phyloP scores from a whole-genome alignment of 2,797 vertebrate species.

The Coilia nasus region DNA sequence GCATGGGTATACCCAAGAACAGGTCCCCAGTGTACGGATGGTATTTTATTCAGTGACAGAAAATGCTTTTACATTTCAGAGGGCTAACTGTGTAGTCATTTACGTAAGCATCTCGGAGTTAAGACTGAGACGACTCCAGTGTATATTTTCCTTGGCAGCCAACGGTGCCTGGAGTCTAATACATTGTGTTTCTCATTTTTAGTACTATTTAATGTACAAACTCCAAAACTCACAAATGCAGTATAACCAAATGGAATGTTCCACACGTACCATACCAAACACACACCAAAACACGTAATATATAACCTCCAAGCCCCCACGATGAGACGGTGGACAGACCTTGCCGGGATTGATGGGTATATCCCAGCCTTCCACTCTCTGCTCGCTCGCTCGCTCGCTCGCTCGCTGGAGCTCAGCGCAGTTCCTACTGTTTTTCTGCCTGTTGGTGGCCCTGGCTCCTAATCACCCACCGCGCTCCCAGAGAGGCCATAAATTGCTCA shows the following conservation, averaged over 20 bases:
- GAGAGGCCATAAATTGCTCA: constrained; percentile 85
- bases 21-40: constrained; percentile 11
- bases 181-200: constrained; percentile 79
- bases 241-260: constrained; percentile 78
- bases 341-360: constrained; percentile 75
- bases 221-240: constrained; percentile 89
- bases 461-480: constrained; percentile 81
- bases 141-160: constrained; percentile 87
- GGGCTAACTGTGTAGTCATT: constrained; percentile 75
- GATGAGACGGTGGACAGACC: constrained; percentile 84
- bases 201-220: constrained; percentile 82
- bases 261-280: constrained; percentile 67
- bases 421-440: constrained; percentile 86
- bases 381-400: constrained; percentile 29
- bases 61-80: constrained; percentile 41
- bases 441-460: constrained; percentile 85
- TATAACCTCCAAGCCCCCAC: constrained; percentile 67
- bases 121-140: constrained; percentile 79
- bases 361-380: constrained; percentile 72
- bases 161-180: constrained; percentile 72
- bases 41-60: constrained; percentile 36
- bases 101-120: constrained; percentile 82
- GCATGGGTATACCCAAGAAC: constrained; percentile 26
- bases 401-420: constrained; percentile 76
- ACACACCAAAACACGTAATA: constrained; percentile 78